Conservation (phyloP, 2,888 invertebrate genomes). For the Noctua comes region DNA sequence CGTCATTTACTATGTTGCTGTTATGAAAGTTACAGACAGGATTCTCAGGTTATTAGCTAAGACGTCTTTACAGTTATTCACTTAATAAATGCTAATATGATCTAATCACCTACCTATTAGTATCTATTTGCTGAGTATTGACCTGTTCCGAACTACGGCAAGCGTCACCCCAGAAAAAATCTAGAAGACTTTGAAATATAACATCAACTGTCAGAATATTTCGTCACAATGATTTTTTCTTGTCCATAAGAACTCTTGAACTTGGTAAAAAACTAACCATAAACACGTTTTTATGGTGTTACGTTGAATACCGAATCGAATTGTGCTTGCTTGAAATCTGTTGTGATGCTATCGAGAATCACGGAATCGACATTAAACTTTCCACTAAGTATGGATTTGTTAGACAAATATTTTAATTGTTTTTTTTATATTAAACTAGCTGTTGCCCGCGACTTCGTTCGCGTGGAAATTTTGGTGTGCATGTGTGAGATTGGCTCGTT, state of each 20-base stretch:
- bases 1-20: slow-evolving; percentile 52
- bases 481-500: too few relatives aligned
- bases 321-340: slow-evolving; percentile 54
- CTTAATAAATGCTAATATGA: background rate
- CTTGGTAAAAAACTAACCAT: slow-evolving; percentile 51
- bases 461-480: too few relatives aligned
- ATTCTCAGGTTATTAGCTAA: slow-evolving; percentile 33
- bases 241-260: slow-evolving; percentile 33
- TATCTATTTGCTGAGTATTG: too few relatives aligned
- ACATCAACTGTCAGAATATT: slow-evolving; percentile 6
- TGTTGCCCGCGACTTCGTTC: too few relatives aligned
- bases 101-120: background rate
- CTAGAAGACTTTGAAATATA: slow-evolving; percentile 8
- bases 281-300: slow-evolving; percentile 49
- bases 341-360: slow-evolving; percentile 51
- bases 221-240: slow-evolving; percentile 23
- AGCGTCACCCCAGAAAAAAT: background rate
- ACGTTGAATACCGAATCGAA: slow-evolving; percentile 56
- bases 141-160: background rate
- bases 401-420: slow-evolving; percentile 37
- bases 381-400: slow-evolving; percentile 40
- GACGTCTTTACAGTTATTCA: slow-evolving; percentile 17
- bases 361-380: slow-evolving; percentile 49
- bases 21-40: slow-evolving; percentile 48
- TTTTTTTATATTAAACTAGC: too few relatives aligned